Evolutionary conservation across 1,140 invertebrate species (phyloP).

Genomic region (Drosophila kohkoa): DNA sequence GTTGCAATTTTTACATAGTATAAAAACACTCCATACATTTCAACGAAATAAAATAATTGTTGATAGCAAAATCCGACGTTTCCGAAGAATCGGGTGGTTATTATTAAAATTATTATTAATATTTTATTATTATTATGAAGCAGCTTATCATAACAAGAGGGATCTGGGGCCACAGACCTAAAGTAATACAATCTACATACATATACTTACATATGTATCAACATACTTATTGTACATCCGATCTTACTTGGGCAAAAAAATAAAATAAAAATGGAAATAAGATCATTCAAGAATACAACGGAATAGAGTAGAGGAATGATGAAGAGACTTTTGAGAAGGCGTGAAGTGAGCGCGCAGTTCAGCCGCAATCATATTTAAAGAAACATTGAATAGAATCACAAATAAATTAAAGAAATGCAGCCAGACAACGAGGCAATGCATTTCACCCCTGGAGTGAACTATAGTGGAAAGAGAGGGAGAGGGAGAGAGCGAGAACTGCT

Average conservation of each 20-base stretch:
- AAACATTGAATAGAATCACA: slow-evolving; percentile 42
- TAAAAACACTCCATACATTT: too few species aligned
- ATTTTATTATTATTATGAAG: slow-evolving; percentile 1
- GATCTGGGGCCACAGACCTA: background rate
- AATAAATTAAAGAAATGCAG: slow-evolving; percentile 65
- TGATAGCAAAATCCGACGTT: too few species aligned
- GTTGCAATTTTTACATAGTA: too few species aligned
- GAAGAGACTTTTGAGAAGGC: slow-evolving; percentile 8
- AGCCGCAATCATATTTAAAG: slow-evolving; percentile 28
- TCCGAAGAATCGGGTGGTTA: background rate
- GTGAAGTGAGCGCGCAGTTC: slow-evolving; percentile 17
- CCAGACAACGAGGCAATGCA: slow-evolving; percentile 35
- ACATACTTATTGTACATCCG: too few species aligned
- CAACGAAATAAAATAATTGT: too few species aligned
- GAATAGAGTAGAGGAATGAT: background rate
- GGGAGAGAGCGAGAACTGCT: slow-evolving; percentile 11
- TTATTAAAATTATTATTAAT: background rate
- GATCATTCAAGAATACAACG: background rate
- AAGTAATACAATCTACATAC: slow-evolving; percentile 18
- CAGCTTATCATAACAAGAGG: slow-evolving; percentile 15
- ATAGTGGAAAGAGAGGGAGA: background rate
- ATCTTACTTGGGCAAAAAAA: too few species aligned
- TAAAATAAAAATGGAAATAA: background rate
- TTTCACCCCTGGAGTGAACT: slow-evolving; percentile 48
- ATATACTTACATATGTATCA: slow-evolving; percentile 9